Base-by-base conservation (phyloP, 2,113 vertebrate genomes). In the Halichoeres trimaculatus region DNA sequence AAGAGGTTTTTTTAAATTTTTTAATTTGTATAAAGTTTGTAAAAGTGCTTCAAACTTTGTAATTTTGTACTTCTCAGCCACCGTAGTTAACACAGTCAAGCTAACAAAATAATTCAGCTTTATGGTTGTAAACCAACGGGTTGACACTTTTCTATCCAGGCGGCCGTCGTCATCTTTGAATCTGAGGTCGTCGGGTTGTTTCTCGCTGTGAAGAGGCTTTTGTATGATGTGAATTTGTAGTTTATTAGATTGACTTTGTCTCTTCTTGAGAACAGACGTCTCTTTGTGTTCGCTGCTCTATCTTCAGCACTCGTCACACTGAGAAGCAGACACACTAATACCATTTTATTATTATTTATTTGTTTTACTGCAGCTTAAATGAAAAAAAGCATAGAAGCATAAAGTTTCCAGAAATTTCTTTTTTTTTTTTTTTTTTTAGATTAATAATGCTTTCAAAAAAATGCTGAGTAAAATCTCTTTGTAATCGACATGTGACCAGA, bases 201-300 rank as follows among this genome's bases (percentile, higher is more conserved):
- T 60, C 14, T 26, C 26, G 30, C 16, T 3, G 4, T 54, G 63
- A 50, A 19, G 30, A 50, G 34, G 38, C 43, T 23, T 5, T 60
- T 61, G 54, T 61, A 0, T 8, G 70, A 35, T 50, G 60, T 8
- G 2, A 19, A 43, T 70, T 55, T 51, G 65, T 17, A 54, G 62
- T 77, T 61, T 66, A 66, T 77, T n/a, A 22, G 55, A 70, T 35
- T 70, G 20, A 61, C 47, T 60, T 41, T 4, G 71, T 47, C 23
- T 50, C 10, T 10, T 23, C 9, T 23, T 52, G 0, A 0, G 7
- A 45, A 77, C 68, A 77, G 22, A 60, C 43, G 0, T 12, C 36
- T n/a, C 62, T 72, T 52, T 81, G 79, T 72, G 50, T 22, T 40
- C 17, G 8, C 36, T 30, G 14, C 17, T 45, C 43, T 1, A 8